Conservation (phyloP, 2,797 vertebrate species). For the Thunnus albacares region DNA sequence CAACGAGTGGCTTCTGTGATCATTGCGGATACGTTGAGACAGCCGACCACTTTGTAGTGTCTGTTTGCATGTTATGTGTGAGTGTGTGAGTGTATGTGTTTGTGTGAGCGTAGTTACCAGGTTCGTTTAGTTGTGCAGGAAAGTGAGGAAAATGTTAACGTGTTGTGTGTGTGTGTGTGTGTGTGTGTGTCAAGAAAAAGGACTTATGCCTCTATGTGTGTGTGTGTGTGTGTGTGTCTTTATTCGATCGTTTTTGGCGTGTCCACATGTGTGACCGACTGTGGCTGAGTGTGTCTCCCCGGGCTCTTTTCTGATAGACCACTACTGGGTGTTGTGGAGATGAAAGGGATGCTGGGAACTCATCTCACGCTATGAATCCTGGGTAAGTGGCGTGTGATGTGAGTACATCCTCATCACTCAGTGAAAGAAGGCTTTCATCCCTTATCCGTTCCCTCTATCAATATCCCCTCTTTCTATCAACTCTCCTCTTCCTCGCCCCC, state of each 20-base stretch:
- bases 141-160: slow-evolving; percentile 15
- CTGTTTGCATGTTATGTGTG: slow-evolving; percentile 23
- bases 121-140: slow-evolving; percentile 20
- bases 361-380: slow-evolving; percentile 83
- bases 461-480: slow-evolving; percentile 57
- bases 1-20: slow-evolving; percentile 62
- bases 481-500: slow-evolving; percentile 37
- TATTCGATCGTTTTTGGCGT: slow-evolving; percentile 41
- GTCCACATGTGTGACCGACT: slow-evolving; percentile 57
- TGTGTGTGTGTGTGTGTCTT: slow-evolving; percentile 33
- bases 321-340: slow-evolving; percentile 76
- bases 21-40: slow-evolving; percentile 51
- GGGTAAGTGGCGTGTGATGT: slow-evolving; percentile 83
- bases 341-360: slow-evolving; percentile 85
- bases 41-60: slow-evolving; percentile 57
- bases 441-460: slow-evolving; percentile 74
- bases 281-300: slow-evolving; percentile 68
- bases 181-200: slow-evolving; percentile 11
- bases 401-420: slow-evolving; percentile 78
- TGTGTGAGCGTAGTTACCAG: background rate
- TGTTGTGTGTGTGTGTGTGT: slow-evolving; percentile 1
- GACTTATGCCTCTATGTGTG: slow-evolving; percentile 7
- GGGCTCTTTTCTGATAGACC: slow-evolving; percentile 76
- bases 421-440: slow-evolving; percentile 80
- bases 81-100: slow-evolving; percentile 22